phyloP scores from a whole-genome alignment of 2,888 invertebrate genomes.

The Leptopilina drosophilae region DNA sequence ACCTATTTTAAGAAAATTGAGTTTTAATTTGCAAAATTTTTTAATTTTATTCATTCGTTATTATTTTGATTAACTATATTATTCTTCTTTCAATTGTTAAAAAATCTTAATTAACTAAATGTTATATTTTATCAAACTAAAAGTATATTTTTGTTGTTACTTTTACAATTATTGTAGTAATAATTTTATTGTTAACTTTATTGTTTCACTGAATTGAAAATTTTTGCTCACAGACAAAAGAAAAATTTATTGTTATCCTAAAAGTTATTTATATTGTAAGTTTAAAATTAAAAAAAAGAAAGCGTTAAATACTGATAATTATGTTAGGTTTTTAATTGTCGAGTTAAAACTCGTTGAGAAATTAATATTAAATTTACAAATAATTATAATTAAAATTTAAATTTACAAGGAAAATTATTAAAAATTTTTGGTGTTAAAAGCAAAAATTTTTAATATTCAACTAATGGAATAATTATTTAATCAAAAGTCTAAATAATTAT shows the following conservation, averaged over 20 bases:
- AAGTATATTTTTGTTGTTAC: not conserved
- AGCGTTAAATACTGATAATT: slow-evolving; percentile 3
- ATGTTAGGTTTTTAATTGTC: slow-evolving; percentile 21
- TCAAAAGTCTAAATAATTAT: too few relatives aligned
- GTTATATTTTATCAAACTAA: not conserved
- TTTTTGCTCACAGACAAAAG: slow-evolving; percentile 9
- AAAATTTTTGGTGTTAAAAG: too few relatives aligned
- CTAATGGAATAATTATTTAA: too few relatives aligned
- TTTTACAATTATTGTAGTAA: not conserved
- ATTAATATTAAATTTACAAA: too few relatives aligned
- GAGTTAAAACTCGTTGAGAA: not conserved
- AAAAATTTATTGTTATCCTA: not conserved
- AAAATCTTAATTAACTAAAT: not conserved
- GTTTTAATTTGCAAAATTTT: too few relatives aligned
- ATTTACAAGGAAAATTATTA: too few relatives aligned
- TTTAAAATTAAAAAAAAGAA: not conserved
- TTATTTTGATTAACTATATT: too few relatives aligned
- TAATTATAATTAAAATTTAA: too few relatives aligned
- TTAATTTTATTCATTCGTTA: too few relatives aligned
- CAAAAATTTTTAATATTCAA: too few relatives aligned
- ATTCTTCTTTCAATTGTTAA: too few relatives aligned
- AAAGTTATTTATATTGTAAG: slow-evolving; percentile 3
- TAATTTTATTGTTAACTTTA: not conserved
- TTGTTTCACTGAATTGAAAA: not conserved
- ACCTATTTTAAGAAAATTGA: not conserved